phyloP scores from a whole-genome alignment of 2,113 vertebrate species.

The Ornithorhynchus anatinus region DNA sequence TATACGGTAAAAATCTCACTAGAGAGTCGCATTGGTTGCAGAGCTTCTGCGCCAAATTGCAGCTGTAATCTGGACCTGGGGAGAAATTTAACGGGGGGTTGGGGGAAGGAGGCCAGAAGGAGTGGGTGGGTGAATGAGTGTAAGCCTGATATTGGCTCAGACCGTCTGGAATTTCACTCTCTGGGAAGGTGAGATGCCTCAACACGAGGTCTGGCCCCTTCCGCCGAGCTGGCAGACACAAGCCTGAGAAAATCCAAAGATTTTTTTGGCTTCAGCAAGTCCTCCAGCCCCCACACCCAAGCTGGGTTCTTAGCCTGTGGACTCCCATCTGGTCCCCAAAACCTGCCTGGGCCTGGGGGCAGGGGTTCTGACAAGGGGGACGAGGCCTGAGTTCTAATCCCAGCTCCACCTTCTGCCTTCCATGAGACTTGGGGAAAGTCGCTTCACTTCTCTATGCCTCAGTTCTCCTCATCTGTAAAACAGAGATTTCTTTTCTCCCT shows the following conservation, averaged over 20 bases:
- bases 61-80: too few relatives aligned
- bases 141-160: conserved; percentile 2
- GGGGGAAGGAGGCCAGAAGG: conserved; percentile 32
- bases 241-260: too few relatives aligned
- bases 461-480: background rate
- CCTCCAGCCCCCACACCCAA: too few relatives aligned
- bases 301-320: too few relatives aligned
- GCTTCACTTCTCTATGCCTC: background rate
- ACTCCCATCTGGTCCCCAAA: too few relatives aligned
- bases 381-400: background rate
- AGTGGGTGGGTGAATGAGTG: conserved; percentile 18
- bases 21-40: conserved; percentile 38
- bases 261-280: too few relatives aligned
- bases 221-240: too few relatives aligned
- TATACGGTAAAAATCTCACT: conserved; percentile 42
- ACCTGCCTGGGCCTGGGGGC: background rate
- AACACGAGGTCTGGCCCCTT: conserved; percentile 8
- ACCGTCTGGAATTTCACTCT: conserved; percentile 18
- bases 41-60: too few relatives aligned
- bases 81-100: too few relatives aligned
- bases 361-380: too few relatives aligned
- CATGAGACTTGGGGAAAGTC: too few relatives aligned
- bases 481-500: background rate
- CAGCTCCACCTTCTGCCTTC: background rate
- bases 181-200: conserved; percentile 12